phyloP scores from a whole-genome alignment of 2,113 vertebrate genomes.

The Caloenas nicobarica region DNA sequence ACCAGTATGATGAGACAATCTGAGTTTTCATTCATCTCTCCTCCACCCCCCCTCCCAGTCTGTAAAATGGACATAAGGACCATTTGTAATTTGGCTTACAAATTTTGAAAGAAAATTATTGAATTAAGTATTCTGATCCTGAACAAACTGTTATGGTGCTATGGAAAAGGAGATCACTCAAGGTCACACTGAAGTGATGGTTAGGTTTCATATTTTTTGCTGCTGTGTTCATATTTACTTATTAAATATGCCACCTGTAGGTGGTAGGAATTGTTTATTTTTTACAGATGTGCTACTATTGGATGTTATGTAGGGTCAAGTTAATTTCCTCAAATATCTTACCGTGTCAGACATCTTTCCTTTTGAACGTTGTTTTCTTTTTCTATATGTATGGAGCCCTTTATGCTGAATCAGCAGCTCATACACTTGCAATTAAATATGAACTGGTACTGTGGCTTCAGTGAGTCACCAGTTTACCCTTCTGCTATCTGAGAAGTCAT shows the following conservation, averaged over 20 bases:
- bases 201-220: not conserved
- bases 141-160: not conserved
- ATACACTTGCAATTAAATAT: not conserved
- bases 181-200: not conserved
- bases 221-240: slow-evolving; percentile 28
- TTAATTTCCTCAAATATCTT: slow-evolving; percentile 40
- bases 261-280: not conserved
- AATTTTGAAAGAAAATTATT: not conserved
- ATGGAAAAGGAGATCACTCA: not conserved
- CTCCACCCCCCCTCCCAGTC: not conserved
- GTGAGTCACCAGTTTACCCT: not conserved
- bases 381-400: not conserved
- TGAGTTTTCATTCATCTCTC: not conserved
- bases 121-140: not conserved
- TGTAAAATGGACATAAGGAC: not conserved
- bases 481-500: slow-evolving; percentile 14
- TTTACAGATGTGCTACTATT: slow-evolving; percentile 14
- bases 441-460: not conserved
- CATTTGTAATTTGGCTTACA: not conserved
- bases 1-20: not conserved
- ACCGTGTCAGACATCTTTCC: not conserved
- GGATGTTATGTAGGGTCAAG: not conserved
- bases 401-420: not conserved
- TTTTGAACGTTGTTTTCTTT: slow-evolving; percentile 25
- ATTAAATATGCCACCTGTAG: slow-evolving; percentile 10